Conservation (phyloP, 1,140 invertebrate species). For the Hyphantria cunea region DNA sequence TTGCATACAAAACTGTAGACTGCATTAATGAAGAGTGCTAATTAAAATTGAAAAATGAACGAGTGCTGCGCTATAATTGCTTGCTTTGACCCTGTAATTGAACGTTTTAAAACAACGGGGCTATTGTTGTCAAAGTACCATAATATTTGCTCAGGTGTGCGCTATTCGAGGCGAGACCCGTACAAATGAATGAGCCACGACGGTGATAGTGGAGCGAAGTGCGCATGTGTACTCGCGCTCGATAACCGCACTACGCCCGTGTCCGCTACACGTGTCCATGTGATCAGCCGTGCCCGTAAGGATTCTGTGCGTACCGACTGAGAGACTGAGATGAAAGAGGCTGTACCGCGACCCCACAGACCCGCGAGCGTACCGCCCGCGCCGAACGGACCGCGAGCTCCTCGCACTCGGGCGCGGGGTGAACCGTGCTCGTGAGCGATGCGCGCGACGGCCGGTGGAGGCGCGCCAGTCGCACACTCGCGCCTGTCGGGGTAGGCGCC, state of each 20-base stretch:
- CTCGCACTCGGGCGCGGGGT: slow-evolving; percentile 40
- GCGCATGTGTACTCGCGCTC: slow-evolving; percentile 75
- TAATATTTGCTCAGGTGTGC: slow-evolving; percentile 78
- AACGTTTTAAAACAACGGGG: slow-evolving; percentile 54
- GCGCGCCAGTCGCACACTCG: slow-evolving; percentile 66
- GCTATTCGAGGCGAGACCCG: slow-evolving; percentile 42
- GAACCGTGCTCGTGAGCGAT: slow-evolving; percentile 30
- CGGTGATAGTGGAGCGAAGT: slow-evolving; percentile 51
- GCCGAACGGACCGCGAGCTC: slow-evolving; percentile 30
- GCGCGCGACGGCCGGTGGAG: slow-evolving; percentile 39
- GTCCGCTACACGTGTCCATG: slow-evolving; percentile 65
- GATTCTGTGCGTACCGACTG: slow-evolving; percentile 30
- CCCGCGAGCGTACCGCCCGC: slow-evolving; percentile 32
- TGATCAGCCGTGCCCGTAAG: slow-evolving; percentile 45
- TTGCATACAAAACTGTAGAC: neutral
- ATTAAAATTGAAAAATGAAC: slow-evolving; percentile 11
- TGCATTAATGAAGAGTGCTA: neutral
- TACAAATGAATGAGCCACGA: slow-evolving; percentile 72
- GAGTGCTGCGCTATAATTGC: slow-evolving; percentile 5
- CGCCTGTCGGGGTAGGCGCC: slow-evolving; percentile 54
- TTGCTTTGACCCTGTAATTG: slow-evolving; percentile 44
- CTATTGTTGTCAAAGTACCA: slow-evolving; percentile 54
- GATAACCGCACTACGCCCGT: slow-evolving; percentile 72
- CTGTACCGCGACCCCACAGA: slow-evolving; percentile 48
- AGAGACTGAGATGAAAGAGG: slow-evolving; percentile 59